Evolutionary conservation across 2,888 invertebrate genomes (phyloP), one percentile per base, ranked within the genome.

Genomic region (Cheilosia pagana): DNA sequence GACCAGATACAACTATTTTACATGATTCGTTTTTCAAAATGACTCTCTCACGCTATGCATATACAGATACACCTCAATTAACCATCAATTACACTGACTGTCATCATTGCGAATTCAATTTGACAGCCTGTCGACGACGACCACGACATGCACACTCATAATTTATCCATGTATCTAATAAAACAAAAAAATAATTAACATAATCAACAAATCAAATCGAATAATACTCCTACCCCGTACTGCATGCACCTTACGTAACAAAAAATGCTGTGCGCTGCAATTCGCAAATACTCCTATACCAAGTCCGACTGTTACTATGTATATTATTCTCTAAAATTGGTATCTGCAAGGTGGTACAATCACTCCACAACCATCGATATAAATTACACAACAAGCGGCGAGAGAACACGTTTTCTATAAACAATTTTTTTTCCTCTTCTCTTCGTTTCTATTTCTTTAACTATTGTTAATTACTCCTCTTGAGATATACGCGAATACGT

Each of bases 401-500:
- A 74, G 65, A 79, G 79, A 83, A 83, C 83, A 79, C 68, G 83
- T 83, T 83, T 74, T 79, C 53, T 65, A 62, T 10, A 7, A n/a
- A n/a, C n/a, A n/a, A 8, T 65, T n/a, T 52, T 19, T 48, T 31
- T 71, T 62, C n/a, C n/a, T 19, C 23, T 71, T n/a, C 1, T 45
- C 39, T 62, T 39, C 39, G n/a, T 19, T 28, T 41, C 12, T 35
- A 35, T 67, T 75, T 68, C 63, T 65, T 52, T 68, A 83, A 79
- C 79, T 70, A 83, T 83, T 83, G 79, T 79, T 83, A 83, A 83
- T 83, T 83, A 83, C 83, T 79, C 83, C 79, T 83, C 78, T 41
- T 23, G 45, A 67, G 62, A 62, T 48, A 55, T 39, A 25, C 65
- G 39, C 43, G 35, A 35, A 71, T 52, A 72, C 70, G 71, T 77